A percentile compares a stretch with the other conserved stretches of the same genome.
These are phyloP conservation scores for Tetragnatha versicolor DNA, from an alignment of 1,140 invertebrate species.

Conservation along the genomic window DNA sequence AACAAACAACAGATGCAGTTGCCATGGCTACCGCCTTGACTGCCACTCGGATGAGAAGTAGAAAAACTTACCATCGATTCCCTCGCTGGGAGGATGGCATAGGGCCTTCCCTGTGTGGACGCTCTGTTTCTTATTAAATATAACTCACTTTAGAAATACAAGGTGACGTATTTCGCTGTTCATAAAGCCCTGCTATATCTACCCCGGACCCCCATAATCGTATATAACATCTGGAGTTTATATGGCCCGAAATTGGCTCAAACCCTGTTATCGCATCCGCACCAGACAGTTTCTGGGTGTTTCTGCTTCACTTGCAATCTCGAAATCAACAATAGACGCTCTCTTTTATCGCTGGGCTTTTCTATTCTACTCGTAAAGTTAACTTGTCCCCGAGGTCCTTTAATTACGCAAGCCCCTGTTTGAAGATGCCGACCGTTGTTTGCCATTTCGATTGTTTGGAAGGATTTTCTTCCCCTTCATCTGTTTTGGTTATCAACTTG, in stretches of 20 bases:
- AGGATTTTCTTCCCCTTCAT: too few species aligned
- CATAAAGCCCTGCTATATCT: too few species aligned
- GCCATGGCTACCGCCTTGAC: constrained; percentile 24
- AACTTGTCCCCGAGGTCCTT: too few species aligned
- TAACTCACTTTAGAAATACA: too few species aligned
- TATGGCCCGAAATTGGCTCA: background rate
- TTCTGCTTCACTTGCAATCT: background rate
- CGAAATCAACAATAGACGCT: constrained; percentile 7
- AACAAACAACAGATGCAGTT: constrained; percentile 50
- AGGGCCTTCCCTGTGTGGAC: too few species aligned
- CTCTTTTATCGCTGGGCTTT: background rate
- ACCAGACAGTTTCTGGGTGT: constrained; percentile 1
- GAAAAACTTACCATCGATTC: constrained; percentile 10
- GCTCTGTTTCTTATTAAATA: too few species aligned
- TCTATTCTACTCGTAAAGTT: background rate
- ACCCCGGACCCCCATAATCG: background rate
- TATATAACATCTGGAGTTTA: background rate
- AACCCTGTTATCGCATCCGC: background rate
- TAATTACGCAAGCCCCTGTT: too few species aligned
- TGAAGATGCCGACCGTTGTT: too few species aligned
- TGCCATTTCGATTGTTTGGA: too few species aligned
- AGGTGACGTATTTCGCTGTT: too few species aligned
- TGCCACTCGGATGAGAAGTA: background rate
- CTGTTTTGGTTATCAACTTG: too few species aligned
- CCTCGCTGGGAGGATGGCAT: too few species aligned